Evolutionary conservation across 2,113 vertebrate genomes (phyloP).

Genomic region (Mirounga angustirostris): DNA sequence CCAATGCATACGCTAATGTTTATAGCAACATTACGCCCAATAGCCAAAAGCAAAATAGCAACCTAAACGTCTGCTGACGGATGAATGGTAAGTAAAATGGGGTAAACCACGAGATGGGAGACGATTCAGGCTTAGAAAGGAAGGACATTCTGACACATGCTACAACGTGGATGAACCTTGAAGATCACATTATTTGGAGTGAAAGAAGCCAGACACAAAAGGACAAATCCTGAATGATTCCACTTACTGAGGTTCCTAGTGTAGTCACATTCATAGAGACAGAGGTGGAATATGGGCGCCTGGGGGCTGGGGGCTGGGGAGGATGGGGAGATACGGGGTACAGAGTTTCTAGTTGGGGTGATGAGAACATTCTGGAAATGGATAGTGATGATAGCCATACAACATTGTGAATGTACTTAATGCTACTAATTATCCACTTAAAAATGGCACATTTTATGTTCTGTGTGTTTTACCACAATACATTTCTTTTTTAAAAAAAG

Average conservation of each 20-base stretch:
- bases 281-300: not conserved
- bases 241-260: not conserved
- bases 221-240: not conserved
- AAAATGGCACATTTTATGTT: not conserved
- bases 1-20: not conserved
- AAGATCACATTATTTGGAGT: not conserved
- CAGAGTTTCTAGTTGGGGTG: not conserved
- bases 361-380: not conserved
- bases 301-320: not conserved
- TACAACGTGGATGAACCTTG: not conserved
- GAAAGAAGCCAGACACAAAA: not conserved
- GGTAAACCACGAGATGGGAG: not conserved
- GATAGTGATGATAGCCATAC: not conserved
- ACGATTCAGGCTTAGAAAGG: not conserved
- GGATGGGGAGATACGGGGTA: not conserved
- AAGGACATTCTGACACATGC: not conserved
- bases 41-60: not conserved
- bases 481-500: not conserved
- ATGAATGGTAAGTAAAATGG: not conserved
- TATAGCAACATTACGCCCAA: not conserved
- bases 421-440: not conserved
- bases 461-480: not conserved
- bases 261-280: not conserved
- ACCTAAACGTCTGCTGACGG: accelerated
- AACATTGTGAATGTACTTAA: not conserved